Evolutionary conservation across 1,140 invertebrate genomes (phyloP), one percentile per base, ranked within the genome.

Genomic region (Onthophagus taurus): DNA sequence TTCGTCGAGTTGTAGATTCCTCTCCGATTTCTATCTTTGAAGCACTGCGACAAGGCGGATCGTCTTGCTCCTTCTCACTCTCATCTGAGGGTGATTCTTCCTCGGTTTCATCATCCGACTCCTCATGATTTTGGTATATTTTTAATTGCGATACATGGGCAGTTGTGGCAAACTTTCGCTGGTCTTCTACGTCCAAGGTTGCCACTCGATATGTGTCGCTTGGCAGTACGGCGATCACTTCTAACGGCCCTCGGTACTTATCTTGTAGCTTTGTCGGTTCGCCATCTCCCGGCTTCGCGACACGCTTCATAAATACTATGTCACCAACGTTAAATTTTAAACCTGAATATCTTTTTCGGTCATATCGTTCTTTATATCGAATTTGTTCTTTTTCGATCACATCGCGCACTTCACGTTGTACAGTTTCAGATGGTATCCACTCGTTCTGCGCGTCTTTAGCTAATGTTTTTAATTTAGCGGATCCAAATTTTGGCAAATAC

Each of bases 211-310:
- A 38, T 4, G 36, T 38, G 8, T 38, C 12, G 18, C 20, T 24
- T 7, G 36, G 36, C 7, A 38, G 20, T 19, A 14, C 13, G 9
- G 9, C 36, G 2, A 21, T 38, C 24, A 38, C 36, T 24, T 21
- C 36, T 12, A 38, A 24, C 8, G 36, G 36, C 20, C 21, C 36
- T 38, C 21, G 6, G 13, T 38, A 38, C 20, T 21, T n/a, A n/a
- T n/a, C 12, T 21, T 38, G 17, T 12, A 12, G 20, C 14, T 38
- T 38, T 23, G 36, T 38, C 24, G 36, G 17, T 12, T 38, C 16
- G 6, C 36, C 36, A 7, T 18, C 24, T 16, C 9, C 18, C 18
- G 7, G 4, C 3, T 4, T 4, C 20, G 14, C 36, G n/a, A n/a
- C n/a, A 11, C 12, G 36, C 19, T 13, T 19, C 31, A 33, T 33